Evolutionary conservation across 1,140 invertebrate species (phyloP), one percentile per base, ranked within the genome.

Genomic region (Aphelinus certus): DNA sequence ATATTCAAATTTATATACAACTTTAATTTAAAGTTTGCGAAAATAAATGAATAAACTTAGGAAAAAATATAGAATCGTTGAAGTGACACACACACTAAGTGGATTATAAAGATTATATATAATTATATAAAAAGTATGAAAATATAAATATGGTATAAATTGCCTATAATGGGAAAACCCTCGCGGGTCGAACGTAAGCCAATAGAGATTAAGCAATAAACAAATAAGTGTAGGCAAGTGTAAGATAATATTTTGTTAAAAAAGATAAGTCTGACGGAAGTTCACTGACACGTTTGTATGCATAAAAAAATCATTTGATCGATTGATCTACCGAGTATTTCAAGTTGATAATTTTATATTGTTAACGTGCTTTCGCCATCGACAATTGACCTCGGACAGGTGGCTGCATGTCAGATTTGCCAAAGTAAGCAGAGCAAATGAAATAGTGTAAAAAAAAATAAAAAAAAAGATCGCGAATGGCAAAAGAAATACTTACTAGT

Each of bases 201-300:
- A 82, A 85, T 87, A 86, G 83, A 80, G 81, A 78, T 76, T 86
- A 87, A 88, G 84, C 83, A 85, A 88, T 87, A 86, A 86, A 85
- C 77, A 65, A 62, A 48, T 57, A 75, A 61, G 55, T 45, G 46
- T 81, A 85, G 79, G 81, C 81, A 84, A 84, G 82, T 81, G 83
- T 87, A 86, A 86, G 82, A 86, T 84, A 85, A 85, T 86, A 86
- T 86, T 86, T 87, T 87, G 82, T 84, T 86, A 85, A 86, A 78
- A 80, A 83, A 82, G 10, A 61, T 42, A 68, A 78, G 78, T 81
- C 69, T 81, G 80, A 81, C 81, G 81, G 81, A 86, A 81, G 81
- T 85, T 83, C 81, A 80, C 85, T 83, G 80, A 65, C 56, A 57
- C 2, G 7, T 47, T 9, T 57, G 7, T 62, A 68, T 6, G 46